phyloP scores from a whole-genome alignment of 2,888 invertebrate genomes.

The Meganola albula region DNA sequence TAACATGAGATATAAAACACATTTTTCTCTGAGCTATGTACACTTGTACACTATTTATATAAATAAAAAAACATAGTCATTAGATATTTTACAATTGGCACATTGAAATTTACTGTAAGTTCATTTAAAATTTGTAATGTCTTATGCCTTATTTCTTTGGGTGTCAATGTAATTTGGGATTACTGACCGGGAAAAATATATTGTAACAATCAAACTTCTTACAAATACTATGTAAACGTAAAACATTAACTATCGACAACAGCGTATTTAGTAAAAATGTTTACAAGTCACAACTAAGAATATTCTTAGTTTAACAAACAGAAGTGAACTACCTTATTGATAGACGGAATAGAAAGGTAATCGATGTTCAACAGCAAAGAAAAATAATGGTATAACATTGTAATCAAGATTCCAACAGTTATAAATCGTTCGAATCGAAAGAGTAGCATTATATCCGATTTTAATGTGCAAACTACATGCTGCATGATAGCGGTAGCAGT shows the following conservation, averaged over 20 bases:
- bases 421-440: constrained; percentile 18
- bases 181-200: constrained; percentile 56
- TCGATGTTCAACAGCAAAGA: constrained; percentile 16
- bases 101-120: constrained; percentile 38
- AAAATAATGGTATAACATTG: constrained; percentile 11
- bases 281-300: too few relatives aligned
- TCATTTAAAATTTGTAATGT: constrained; percentile 32
- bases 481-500: constrained; percentile 14
- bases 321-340: too few relatives aligned
- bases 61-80: constrained; percentile 31
- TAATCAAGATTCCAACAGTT: constrained; percentile 19
- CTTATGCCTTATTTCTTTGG: constrained; percentile 49
- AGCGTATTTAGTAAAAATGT: too few relatives aligned
- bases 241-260: too few relatives aligned
- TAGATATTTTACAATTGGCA: constrained; percentile 59
- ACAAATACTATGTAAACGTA: too few relatives aligned
- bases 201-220: constrained; percentile 48
- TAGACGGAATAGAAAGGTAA: constrained; percentile 13
- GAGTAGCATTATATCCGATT: constrained; percentile 21
- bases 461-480: constrained; percentile 13
- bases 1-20: constrained; percentile 26
- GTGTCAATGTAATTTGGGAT: constrained; percentile 32
- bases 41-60: constrained; percentile 30
- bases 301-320: too few relatives aligned
- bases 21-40: constrained; percentile 28